These are phyloP conservation scores for Drosophila prosaltans DNA, from an alignment of 1,140 invertebrate species.

Conservation along the genomic window DNA sequence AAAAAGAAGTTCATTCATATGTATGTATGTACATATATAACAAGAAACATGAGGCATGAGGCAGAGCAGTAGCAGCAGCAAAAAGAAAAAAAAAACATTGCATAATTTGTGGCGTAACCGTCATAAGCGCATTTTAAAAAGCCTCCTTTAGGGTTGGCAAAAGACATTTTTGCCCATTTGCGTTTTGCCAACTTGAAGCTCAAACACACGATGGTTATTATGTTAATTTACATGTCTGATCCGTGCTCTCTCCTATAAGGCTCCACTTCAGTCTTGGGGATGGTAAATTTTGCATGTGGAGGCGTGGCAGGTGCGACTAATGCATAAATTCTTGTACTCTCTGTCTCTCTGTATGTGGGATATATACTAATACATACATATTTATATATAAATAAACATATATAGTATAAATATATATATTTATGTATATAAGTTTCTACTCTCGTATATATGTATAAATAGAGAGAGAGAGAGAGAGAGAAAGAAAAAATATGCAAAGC, in stretches of 20 bases:
- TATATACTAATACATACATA: slow-evolving; percentile 5
- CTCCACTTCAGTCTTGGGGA: slow-evolving; percentile 20
- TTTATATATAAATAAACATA: not conserved
- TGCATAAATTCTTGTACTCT: slow-evolving; percentile 62
- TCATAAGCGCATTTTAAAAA: slow-evolving; percentile 63
- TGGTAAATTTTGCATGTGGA: not conserved
- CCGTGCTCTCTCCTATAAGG: slow-evolving; percentile 37
- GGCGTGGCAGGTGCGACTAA: slow-evolving; percentile 60
- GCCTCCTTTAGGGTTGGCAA: slow-evolving; percentile 20
- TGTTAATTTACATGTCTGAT: slow-evolving; percentile 76
- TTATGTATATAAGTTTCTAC: not conserved
- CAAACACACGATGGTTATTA: slow-evolving; percentile 59
- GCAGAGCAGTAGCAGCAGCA: not conserved
- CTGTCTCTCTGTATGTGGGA: not conserved
- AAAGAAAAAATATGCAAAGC: slow-evolving; percentile 42
- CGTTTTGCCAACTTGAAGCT: slow-evolving; percentile 43
- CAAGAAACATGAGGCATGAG: slow-evolving; percentile 1
- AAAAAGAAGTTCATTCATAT: slow-evolving; percentile 20
- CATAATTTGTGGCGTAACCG: slow-evolving; percentile 57
- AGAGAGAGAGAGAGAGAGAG: not conserved
- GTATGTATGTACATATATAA: not conserved
- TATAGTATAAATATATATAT: not conserved
- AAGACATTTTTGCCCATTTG: slow-evolving; percentile 46
- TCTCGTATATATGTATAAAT: no score
- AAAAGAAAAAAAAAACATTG: slow-evolving; percentile 45